Evolutionary conservation across 30 jellyfish, hydroid and myxozoan genomes (phyloP).

Genomic region (Cassiopea xamachana): DNA sequence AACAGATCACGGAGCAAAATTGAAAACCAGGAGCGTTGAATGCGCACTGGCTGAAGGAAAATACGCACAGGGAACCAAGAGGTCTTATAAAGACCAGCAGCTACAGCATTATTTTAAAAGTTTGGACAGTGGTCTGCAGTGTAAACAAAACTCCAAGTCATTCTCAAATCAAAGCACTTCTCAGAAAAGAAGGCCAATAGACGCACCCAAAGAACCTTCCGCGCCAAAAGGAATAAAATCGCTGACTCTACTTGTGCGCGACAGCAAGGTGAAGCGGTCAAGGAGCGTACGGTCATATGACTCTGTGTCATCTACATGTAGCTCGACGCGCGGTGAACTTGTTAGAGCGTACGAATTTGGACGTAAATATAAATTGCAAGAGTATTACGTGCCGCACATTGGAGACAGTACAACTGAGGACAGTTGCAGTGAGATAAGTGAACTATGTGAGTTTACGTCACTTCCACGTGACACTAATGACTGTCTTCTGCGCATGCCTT

Average conservation of each 20-base stretch:
- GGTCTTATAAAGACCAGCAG: constrained; percentile 42
- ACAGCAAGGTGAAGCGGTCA: constrained; percentile 61
- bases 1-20: constrained; percentile 3
- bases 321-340: constrained; percentile 90
- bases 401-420: constrained; percentile 74
- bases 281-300: constrained; percentile 89
- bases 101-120: constrained; percentile 40
- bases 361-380: constrained; percentile 83
- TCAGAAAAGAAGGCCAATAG: not conserved
- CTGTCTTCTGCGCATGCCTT: constrained; percentile 77
- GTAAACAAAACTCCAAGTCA: not conserved
- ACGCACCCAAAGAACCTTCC: not conserved
- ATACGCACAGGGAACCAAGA: constrained; percentile 33
- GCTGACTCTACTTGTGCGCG: constrained; percentile 39
- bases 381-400: constrained; percentile 68
- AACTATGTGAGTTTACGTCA: constrained; percentile 77
- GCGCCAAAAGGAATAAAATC: constrained; percentile 42
- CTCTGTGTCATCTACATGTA: constrained; percentile 92
- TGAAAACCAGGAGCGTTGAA: constrained; percentile 36
- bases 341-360: constrained; percentile 96
- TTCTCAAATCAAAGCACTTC: not conserved
- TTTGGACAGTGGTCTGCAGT: constrained; percentile 56
- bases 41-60: constrained; percentile 25
- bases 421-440: constrained; percentile 71
- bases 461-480: constrained; percentile 78